Base-by-base conservation (phyloP, 2,888 invertebrate species). In the Drosophila anomalipes region DNA sequence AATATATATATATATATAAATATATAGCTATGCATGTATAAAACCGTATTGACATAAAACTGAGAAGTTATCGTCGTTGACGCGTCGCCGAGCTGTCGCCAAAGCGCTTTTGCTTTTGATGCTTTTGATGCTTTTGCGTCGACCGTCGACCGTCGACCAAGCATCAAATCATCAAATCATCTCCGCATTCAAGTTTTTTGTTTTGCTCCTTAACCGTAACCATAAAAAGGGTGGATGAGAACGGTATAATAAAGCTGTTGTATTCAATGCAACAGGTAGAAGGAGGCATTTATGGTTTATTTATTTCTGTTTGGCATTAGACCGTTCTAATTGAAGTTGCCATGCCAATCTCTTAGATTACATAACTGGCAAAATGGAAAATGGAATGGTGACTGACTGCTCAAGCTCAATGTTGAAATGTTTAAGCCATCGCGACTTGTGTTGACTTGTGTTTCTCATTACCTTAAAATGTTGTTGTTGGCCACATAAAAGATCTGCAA, bases 11-110 rank as follows among this genome's bases (percentile, higher is more conserved):
- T 19, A 35, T 66, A 63, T 63, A 53, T 61, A 41, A 51, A 4
- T 33, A 35, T 66, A 26, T 65, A 49, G 67, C 33, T 69, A 39
- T 67, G 53, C 28, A 67, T 39, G 49, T 63, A 62, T 57, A 68
- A 80, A 77, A 81, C 60, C 73, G 68, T 72, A 71, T 76, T 79
- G 66, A 80, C 81, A 80, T 80, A 78, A 83, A 83, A 71, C 74
- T 70, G 64, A 68, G 74, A 66, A 78, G 82, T 54, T 70, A 74
- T 66, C 77, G 70, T 72, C 72, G 73, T 78, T 71, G 82, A 79
- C 68, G 33, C 74, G 86, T 72, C 87, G 87, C 61, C 84, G 74
- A 67, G 63, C 53, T 88, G 84, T 88, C 84, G 84, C 84, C 84
- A 85, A 30, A 47, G 54, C 52, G 52, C 57, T 57, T 57, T 58